Percentiles rank a stretch among this genome's conserved stretches.
Evolutionary conservation across 2,888 invertebrate genomes (phyloP).

Genomic region (Eristalis arbustorum): DNA sequence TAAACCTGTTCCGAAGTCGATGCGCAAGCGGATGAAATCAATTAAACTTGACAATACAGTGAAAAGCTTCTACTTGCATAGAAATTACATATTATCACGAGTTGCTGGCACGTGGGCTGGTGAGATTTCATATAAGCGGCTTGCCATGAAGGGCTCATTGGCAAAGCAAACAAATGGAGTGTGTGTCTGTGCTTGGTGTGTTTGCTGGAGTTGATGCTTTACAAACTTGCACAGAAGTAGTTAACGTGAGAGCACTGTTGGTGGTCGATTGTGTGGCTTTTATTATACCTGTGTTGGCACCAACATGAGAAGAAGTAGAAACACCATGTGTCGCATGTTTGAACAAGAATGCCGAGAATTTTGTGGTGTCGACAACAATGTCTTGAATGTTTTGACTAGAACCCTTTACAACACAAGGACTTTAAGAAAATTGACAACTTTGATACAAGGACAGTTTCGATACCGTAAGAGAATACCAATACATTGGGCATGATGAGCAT

Average conservation of each 20-base stretch:
- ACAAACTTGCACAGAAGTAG: background rate
- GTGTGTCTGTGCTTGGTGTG: background rate
- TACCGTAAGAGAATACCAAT: too few species aligned
- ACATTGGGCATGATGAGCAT: too few species aligned
- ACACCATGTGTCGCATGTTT: too few species aligned
- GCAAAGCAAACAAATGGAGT: background rate
- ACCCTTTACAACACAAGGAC: too few species aligned
- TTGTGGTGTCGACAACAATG: too few species aligned
- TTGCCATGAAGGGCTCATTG: background rate
- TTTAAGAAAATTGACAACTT: too few species aligned
- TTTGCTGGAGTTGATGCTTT: background rate
- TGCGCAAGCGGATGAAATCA: conserved; percentile 9
- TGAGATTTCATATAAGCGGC: background rate
- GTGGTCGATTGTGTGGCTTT: background rate
- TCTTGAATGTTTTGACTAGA: too few species aligned
- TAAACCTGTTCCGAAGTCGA: background rate
- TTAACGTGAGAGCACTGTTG: background rate
- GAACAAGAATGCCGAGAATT: too few species aligned
- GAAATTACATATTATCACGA: background rate
- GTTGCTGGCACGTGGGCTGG: background rate
- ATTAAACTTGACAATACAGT: conserved; percentile 43
- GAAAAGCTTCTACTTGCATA: background rate
- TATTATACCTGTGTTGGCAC: too few species aligned
- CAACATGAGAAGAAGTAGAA: too few species aligned
- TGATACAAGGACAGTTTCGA: too few species aligned